These are phyloP conservation scores for Adineta ricciae DNA, from an alignment of 2,888 invertebrate species.

Conservation along the genomic window DNA sequence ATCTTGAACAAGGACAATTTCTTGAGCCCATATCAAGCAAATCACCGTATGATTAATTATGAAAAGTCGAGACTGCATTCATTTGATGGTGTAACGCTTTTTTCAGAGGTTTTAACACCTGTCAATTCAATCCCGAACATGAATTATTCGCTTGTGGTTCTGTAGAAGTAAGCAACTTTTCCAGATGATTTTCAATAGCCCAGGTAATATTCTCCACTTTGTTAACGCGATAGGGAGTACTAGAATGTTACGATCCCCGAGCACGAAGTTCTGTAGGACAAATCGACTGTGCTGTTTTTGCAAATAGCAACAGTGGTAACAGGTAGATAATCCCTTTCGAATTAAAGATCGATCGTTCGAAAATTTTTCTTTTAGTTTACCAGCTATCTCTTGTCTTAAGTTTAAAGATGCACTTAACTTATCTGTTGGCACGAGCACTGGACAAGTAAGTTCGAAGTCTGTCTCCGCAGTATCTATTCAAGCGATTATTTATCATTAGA, in stretches of 20 bases:
- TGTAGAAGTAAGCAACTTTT: conserved; percentile 55
- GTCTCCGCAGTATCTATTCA: neutral
- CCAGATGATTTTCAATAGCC: neutral
- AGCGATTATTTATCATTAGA: conserved; percentile 39
- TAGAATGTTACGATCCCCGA: conserved; percentile 94
- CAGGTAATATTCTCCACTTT: too few relatives aligned
- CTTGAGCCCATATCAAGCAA: conserved; percentile 66
- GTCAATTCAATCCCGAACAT: conserved; percentile 64
- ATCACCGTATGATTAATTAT: neutral
- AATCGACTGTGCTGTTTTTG: conserved; percentile 69
- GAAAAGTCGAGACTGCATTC: neutral
- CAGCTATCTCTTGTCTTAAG: conserved; percentile 44
- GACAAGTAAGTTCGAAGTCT: conserved; percentile 60
- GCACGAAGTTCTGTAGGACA: conserved; percentile 64
- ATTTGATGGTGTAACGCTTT: neutral
- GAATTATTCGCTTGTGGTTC: conserved; percentile 75
- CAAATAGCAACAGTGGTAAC: conserved; percentile 52
- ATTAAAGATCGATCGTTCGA: conserved; percentile 58
- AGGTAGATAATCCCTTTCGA: conserved; percentile 51
- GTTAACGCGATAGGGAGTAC: conserved; percentile 39
- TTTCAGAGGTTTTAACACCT: conserved; percentile 56
- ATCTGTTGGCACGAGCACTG: conserved; percentile 83
- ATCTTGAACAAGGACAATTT: conserved; percentile 88
- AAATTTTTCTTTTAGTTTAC: conserved; percentile 35
- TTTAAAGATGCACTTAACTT: conserved; percentile 52